Evolutionary conservation across 2,797 vertebrate genomes (phyloP).

Genomic region (Phalanger gymnotis): DNA sequence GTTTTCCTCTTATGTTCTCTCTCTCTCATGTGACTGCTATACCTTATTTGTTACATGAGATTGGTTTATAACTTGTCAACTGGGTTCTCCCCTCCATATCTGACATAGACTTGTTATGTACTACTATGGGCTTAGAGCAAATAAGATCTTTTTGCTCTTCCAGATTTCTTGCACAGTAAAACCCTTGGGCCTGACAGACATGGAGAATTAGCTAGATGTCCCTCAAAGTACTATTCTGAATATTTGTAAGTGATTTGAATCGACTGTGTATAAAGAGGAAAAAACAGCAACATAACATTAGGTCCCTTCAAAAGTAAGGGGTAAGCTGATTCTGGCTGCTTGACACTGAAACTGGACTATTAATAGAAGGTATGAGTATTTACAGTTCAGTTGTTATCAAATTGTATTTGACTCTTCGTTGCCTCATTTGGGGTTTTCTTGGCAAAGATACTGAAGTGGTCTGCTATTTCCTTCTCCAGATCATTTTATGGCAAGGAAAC

Average conservation of each 20-base stretch:
- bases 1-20: not conserved
- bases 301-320: not conserved
- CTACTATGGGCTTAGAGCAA: not conserved
- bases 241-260: not conserved
- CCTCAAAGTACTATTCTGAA: not conserved
- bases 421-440: too few species aligned
- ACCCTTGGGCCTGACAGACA: not conserved
- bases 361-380: not conserved
- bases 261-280: not conserved
- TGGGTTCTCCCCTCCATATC: not conserved
- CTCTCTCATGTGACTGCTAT: not conserved
- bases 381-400: too few species aligned
- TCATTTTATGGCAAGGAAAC: too few species aligned
- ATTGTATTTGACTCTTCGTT: too few species aligned
- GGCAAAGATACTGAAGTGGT: too few species aligned
- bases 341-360: not conserved
- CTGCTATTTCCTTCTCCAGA: too few species aligned
- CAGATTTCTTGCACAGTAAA: fast-evolving
- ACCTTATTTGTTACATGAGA: not conserved
- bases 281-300: not conserved
- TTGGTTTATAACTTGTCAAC: not conserved
- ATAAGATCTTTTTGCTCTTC: not conserved
- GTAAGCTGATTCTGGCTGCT: not conserved
- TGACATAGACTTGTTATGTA: not conserved
- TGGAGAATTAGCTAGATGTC: not conserved